phyloP scores from a whole-genome alignment of 2,113 vertebrate genomes.

The Pollimyrus isidori region DNA sequence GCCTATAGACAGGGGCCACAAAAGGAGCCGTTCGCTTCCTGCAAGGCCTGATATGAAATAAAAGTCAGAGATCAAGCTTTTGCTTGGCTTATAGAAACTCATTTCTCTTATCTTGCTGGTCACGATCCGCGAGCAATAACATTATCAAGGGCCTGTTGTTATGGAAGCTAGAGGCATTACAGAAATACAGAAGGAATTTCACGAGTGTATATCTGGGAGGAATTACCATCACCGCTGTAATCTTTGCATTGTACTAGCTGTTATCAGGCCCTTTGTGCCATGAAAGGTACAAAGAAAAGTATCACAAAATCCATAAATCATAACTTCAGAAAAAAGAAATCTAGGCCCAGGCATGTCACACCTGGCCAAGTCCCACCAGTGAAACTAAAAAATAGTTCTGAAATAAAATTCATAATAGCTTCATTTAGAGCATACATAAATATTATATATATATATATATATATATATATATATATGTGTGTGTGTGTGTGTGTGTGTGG shows the following conservation, averaged over 20 bases:
- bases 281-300: constrained; percentile 57
- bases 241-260: constrained; percentile 57
- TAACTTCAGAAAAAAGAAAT: constrained; percentile 46
- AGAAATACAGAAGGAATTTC: constrained; percentile 52
- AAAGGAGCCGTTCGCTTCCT: constrained; percentile 40
- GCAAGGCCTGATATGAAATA: constrained; percentile 49
- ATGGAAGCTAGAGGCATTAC: constrained; percentile 54
- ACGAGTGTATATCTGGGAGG: constrained; percentile 45
- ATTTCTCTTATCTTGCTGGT: constrained; percentile 67
- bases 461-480: neutral
- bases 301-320: constrained; percentile 57
- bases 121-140: constrained; percentile 63
- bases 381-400: neutral
- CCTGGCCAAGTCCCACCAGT: neutral
- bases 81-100: constrained; percentile 60
- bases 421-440: neutral
- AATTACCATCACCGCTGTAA: constrained; percentile 56
- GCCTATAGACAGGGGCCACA: constrained; percentile 41
- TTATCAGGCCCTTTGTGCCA: constrained; percentile 52
- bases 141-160: constrained; percentile 64
- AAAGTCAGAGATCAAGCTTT: constrained; percentile 66
- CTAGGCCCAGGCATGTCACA: neutral
- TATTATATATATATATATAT: neutral
- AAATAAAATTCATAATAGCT: neutral
- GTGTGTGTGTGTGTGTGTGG: too few species aligned